Percentiles rank a stretch among this genome's conserved stretches.
Evolutionary conservation across 2,797 vertebrate genomes (phyloP).

Genomic region (Threskiornis aethiopicus): DNA sequence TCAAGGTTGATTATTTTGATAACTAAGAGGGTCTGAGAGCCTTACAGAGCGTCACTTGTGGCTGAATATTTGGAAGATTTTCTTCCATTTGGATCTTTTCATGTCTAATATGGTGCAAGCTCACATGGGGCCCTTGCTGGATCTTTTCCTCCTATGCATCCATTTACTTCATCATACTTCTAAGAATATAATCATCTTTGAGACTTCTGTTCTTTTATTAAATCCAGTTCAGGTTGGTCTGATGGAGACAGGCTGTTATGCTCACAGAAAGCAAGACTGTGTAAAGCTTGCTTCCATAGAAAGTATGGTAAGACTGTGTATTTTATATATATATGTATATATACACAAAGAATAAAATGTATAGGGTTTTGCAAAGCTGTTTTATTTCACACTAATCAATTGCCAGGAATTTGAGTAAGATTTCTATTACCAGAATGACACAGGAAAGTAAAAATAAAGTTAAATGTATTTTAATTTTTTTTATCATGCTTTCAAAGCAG

Average conservation of each 20-base stretch:
- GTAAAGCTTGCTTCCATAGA: neutral
- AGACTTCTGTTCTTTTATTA: neutral
- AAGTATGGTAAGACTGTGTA: neutral
- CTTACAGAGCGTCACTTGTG: neutral
- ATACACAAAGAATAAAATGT: neutral
- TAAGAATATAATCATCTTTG: neutral
- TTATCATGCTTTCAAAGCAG: neutral
- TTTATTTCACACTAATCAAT: neutral
- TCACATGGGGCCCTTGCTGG: neutral
- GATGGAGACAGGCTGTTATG: neutral
- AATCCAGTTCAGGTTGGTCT: neutral
- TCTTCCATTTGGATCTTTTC: neutral
- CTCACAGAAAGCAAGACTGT: neutral
- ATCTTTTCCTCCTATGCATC: fast-evolving
- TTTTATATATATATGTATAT: neutral
- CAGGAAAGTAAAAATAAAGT: neutral
- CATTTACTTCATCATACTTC: neutral
- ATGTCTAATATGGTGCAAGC: neutral
- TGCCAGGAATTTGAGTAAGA: neutral
- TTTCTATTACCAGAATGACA: neutral
- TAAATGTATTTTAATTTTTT: neutral
- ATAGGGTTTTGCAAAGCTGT: neutral
- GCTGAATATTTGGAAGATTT: neutral
- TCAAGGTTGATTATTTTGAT: neutral
- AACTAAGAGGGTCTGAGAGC: neutral